phyloP scores from a whole-genome alignment of 2,888 invertebrate species.

The Drosophila fungiperda region DNA sequence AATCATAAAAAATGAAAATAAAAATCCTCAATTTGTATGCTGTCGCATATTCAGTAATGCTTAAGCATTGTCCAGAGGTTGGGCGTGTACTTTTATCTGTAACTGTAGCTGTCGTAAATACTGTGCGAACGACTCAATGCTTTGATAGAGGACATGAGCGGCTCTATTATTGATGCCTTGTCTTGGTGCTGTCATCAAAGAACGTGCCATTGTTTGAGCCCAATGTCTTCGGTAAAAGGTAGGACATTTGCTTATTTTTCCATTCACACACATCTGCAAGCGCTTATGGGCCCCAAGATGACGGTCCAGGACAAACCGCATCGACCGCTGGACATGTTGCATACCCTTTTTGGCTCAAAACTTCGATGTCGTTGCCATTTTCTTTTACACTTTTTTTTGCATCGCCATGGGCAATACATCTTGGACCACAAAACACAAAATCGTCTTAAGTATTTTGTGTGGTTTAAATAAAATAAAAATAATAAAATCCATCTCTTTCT shows the following conservation, averaged over 20 bases:
- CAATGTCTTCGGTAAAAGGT: slow-evolving; percentile 72
- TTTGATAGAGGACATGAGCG: slow-evolving; percentile 68
- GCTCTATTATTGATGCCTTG: slow-evolving; percentile 71
- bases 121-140: slow-evolving; percentile 51
- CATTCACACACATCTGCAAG: slow-evolving; percentile 54
- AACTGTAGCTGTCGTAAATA: slow-evolving; percentile 56
- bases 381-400: slow-evolving; percentile 66
- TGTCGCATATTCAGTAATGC: slow-evolving; percentile 76
- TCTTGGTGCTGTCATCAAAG: slow-evolving; percentile 61
- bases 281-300: slow-evolving; percentile 45
- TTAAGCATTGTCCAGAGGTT: slow-evolving; percentile 66
- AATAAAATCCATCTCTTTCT: slow-evolving; percentile 61
- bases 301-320: slow-evolving; percentile 48
- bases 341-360: slow-evolving; percentile 68
- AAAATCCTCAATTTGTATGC: slow-evolving; percentile 81
- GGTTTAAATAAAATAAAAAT: slow-evolving; percentile 80
- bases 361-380: slow-evolving; percentile 61
- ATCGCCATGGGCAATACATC: slow-evolving; percentile 76
- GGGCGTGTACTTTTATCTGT: slow-evolving; percentile 4
- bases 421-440: slow-evolving; percentile 80
- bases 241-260: slow-evolving; percentile 72
- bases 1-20: slow-evolving; percentile 70
- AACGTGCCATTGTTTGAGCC: slow-evolving; percentile 68
- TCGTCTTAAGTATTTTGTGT: slow-evolving; percentile 82
- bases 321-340: slow-evolving; percentile 75